A percentile compares a stretch with the other conserved stretches of the same genome.
Conservation (phyloP, 2,888 invertebrate genomes). For the Drosophila infuscata region DNA sequence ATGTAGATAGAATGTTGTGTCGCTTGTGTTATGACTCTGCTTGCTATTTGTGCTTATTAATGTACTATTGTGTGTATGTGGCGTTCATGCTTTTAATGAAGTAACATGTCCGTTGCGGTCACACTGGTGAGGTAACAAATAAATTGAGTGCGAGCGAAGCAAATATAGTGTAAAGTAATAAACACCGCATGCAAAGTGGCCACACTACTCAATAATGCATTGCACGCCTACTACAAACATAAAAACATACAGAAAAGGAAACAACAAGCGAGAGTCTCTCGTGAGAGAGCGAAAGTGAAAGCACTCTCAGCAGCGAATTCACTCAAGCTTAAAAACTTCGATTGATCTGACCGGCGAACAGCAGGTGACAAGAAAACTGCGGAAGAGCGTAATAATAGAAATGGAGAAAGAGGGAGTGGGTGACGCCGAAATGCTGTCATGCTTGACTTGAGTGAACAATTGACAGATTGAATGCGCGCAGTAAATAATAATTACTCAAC, state of each 20-base stretch:
- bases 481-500: constrained; percentile 73
- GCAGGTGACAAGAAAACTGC: constrained; percentile 65
- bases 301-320: constrained; percentile 41
- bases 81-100: constrained; percentile 52
- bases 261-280: constrained; percentile 27
- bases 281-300: constrained; percentile 67
- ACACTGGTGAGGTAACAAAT: constrained; percentile 54
- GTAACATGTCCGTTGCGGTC: constrained; percentile 69
- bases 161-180: constrained; percentile 44
- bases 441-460: constrained; percentile 55
- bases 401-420: constrained; percentile 17
- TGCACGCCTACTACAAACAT: constrained; percentile 7
- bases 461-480: constrained; percentile 54
- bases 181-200: constrained; percentile 67
- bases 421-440: constrained; percentile 49
- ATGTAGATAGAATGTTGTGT: constrained; percentile 30
- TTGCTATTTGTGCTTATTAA: constrained; percentile 39
- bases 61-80: constrained; percentile 24
- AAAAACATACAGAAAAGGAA: constrained; percentile 28
- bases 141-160: constrained; percentile 37
- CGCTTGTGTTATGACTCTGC: not conserved
- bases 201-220: constrained; percentile 35
- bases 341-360: constrained; percentile 71
- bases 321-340: constrained; percentile 56
- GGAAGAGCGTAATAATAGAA: constrained; percentile 42